Evolutionary conservation across 2,888 invertebrate genomes (phyloP).

Genomic region (Morpho achilles): DNA sequence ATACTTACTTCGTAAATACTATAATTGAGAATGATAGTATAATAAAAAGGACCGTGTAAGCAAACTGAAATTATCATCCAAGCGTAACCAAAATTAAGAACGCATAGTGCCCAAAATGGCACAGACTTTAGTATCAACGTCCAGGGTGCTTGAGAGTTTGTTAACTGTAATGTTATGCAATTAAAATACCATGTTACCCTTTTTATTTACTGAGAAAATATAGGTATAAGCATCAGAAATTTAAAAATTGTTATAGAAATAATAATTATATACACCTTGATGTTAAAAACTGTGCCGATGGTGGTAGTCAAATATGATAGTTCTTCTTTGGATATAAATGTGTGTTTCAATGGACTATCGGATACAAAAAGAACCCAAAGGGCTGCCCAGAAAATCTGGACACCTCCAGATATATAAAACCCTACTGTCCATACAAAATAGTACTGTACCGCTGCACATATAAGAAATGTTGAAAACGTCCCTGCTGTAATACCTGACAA

Average conservation of each 20-base stretch:
- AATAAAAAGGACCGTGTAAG: conserved; percentile 61
- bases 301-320: conserved; percentile 78
- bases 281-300: conserved; percentile 68
- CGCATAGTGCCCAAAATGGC: conserved; percentile 64
- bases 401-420: conserved; percentile 80
- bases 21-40: conserved; percentile 49
- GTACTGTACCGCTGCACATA: conserved; percentile 81
- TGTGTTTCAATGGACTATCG: conserved; percentile 81
- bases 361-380: conserved; percentile 79
- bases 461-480: conserved; percentile 82
- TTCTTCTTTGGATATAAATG: conserved; percentile 80
- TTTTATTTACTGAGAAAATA: too few species aligned
- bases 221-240: too few species aligned
- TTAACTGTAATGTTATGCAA: conserved; percentile 41
- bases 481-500: conserved; percentile 68
- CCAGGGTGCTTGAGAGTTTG: conserved; percentile 64
- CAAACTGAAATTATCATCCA: conserved; percentile 68
- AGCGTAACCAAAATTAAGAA: conserved; percentile 66
- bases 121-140: conserved; percentile 53
- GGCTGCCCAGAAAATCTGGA: conserved; percentile 73
- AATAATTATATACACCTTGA: conserved; percentile 44
- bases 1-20: conserved; percentile 56
- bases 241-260: too few species aligned
- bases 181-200: too few species aligned
- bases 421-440: conserved; percentile 82